Evolutionary conservation across 2,797 vertebrate species (phyloP).

Genomic region (Parauchenoglanis punctatus): DNA sequence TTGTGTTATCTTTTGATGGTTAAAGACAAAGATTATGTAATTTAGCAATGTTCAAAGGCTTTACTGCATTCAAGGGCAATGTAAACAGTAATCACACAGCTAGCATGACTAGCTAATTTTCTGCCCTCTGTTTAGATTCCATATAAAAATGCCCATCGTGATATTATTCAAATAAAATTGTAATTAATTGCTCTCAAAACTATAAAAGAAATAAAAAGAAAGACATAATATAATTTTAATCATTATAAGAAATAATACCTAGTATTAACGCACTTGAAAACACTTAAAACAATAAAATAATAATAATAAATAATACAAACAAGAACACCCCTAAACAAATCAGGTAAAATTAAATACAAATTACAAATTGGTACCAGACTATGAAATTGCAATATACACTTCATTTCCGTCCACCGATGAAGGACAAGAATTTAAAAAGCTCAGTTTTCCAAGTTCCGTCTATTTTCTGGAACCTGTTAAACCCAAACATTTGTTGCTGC

Average conservation of each 20-base stretch:
- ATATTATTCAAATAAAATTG: neutral
- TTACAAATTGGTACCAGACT: neutral
- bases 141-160: neutral
- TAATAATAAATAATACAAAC: neutral
- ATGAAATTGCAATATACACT: neutral
- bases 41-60: neutral
- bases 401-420: neutral
- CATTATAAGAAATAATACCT: neutral
- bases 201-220: neutral
- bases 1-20: neutral
- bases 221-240: neutral
- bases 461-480: neutral
- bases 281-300: neutral
- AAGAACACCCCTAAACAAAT: neutral
- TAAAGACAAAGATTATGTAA: neutral
- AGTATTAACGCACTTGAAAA: neutral
- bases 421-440: neutral
- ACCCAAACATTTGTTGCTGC: neutral
- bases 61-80: neutral
- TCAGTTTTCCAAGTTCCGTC: neutral
- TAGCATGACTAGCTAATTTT: neutral
- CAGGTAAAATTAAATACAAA: neutral
- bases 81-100: neutral
- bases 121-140: neutral
- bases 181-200: too few species aligned